A percentile compares a stretch with the other conserved stretches of the same genome.
Conservation (phyloP, 2,113 vertebrate genomes). For the Sylvietta virens region DNA sequence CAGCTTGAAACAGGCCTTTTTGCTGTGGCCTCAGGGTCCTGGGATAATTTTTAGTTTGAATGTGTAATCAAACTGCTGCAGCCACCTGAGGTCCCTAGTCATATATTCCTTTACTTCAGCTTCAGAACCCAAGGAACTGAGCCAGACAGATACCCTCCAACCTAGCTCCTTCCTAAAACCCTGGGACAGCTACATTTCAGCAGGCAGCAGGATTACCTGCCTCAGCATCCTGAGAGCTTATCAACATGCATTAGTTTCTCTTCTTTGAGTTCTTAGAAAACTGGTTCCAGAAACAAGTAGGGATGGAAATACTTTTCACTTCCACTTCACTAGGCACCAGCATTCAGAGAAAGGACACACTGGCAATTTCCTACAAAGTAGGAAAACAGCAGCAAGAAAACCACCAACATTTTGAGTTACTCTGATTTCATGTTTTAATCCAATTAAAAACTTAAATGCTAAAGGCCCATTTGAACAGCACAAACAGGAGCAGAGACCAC, state of each 20-base stretch:
- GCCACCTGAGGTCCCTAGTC: background rate
- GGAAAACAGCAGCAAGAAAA: background rate
- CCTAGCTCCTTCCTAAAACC: background rate
- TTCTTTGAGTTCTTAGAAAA: background rate
- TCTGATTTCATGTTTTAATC: background rate
- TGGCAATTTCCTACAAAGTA: background rate
- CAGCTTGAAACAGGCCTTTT: background rate
- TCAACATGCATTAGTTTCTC: background rate
- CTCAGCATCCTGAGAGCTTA: background rate
- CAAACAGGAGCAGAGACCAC: background rate
- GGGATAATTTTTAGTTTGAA: background rate
- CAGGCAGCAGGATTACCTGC: background rate
- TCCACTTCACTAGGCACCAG: background rate
- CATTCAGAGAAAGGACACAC: background rate
- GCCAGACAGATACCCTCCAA: background rate
- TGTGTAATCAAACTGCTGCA: background rate
- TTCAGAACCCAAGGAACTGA: background rate
- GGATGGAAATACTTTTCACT: background rate
- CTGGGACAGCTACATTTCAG: background rate
- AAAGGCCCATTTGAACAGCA: background rate
- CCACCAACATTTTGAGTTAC: background rate
- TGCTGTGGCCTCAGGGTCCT: background rate
- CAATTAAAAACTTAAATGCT: background rate
- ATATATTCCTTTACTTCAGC: background rate
- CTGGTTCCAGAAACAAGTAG: background rate